Evolutionary conservation across 2,113 vertebrate species (phyloP), one percentile per base, ranked within the genome.

Genomic region (Stercorarius parasiticus): DNA sequence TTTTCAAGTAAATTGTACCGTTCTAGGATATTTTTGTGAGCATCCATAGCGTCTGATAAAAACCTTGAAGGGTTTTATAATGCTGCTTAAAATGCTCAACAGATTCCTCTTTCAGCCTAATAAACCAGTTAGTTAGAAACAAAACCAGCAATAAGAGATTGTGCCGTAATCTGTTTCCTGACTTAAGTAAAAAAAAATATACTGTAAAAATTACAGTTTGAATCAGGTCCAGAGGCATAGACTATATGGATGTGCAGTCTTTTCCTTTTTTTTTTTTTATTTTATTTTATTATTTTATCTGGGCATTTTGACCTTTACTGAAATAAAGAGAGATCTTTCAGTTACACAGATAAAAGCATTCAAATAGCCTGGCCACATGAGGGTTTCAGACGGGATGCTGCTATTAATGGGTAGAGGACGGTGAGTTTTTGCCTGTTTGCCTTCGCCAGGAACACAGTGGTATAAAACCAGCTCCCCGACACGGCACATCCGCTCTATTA

Each of bases 171-270:
- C 50, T 10, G 4, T 29, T 19, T 40, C 49, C 50, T 30, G 32
- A 55, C 22, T 45, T n/a, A 23, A 56, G 21, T n/a, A 52, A 21
- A 42, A 83, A 83, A 80, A 34, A 30, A 43, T 2, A 26, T 4
- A 11, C 34, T 58, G 29, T 36, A 19, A 58, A 65, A 79, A 29
- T 15, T 45, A 36, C 2, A 22, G 4, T 25, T 55, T 38, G 8
- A 62, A 30, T 34, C 42, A 15, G 18, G 17, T 6, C 9, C 10
- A 56, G 29, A 70, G 5, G 1, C 36, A 32, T 0, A 14, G 17
- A 10, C 58, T 23, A 13, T 2, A 47, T 0, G 4, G 78, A 65
- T 2, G 5, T 0, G 5, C 15, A 50, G 8, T 47, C 4, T 3
- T 9, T 23, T 13, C 19, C 64, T 52, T 8, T 0, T 42, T 16